Percentiles rank a stretch among this genome's conserved stretches.
Conservation (phyloP, 2,113 vertebrate species). For the Brachypteracias leptosomus region DNA sequence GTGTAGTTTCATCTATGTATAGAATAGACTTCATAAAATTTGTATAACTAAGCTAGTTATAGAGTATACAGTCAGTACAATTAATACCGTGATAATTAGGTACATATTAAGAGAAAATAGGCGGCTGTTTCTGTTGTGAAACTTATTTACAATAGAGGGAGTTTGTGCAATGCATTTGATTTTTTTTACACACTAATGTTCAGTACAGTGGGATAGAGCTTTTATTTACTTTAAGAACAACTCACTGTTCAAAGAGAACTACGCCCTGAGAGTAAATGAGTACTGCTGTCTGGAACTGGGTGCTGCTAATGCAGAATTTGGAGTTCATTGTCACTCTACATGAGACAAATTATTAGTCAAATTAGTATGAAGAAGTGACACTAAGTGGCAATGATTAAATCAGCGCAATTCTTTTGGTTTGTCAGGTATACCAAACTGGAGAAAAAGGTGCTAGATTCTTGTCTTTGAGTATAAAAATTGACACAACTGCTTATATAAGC, state of each 20-base stretch:
- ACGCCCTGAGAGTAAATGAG: conserved; percentile 6
- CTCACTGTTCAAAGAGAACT: conserved; percentile 24
- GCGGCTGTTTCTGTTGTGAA: neutral
- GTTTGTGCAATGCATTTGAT: neutral
- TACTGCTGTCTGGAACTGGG: neutral
- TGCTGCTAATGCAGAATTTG: neutral
- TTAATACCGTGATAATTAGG: neutral
- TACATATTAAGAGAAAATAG: neutral
- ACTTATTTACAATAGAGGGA: neutral
- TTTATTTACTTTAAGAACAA: conserved; percentile 36
- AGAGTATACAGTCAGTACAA: neutral
- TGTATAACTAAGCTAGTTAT: neutral
- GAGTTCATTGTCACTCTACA: fast-evolving
- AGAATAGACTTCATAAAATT: neutral
- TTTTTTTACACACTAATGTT: neutral
- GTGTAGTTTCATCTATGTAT: neutral
- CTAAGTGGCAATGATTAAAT: neutral
- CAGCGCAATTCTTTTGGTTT: neutral
- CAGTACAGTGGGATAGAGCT: neutral
- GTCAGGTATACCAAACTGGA: neutral
- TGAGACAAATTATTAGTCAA: neutral
- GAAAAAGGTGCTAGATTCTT: neutral
- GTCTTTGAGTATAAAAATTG: neutral
- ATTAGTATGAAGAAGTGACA: neutral
- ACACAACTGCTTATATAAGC: neutral